A percentile compares a stretch with the other conserved stretches of the same genome.
These are phyloP conservation scores for Cephus runcator DNA, from an alignment of 2,888 invertebrate genomes.

Conservation along the genomic window DNA sequence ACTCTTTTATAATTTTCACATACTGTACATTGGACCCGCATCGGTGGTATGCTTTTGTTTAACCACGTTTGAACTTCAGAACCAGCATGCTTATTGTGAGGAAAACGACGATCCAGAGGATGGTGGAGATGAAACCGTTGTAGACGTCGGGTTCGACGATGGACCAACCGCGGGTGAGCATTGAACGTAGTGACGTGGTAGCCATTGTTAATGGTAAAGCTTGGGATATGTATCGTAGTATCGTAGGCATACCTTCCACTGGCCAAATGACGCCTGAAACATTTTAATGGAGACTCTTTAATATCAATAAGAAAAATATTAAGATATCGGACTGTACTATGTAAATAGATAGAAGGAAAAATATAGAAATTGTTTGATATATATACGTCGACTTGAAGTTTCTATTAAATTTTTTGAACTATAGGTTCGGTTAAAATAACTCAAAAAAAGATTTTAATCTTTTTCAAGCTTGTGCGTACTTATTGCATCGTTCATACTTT, in stretches of 20 bases:
- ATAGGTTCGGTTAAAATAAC: too few species aligned
- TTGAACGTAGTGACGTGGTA: conserved; percentile 89
- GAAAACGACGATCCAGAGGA: conserved; percentile 87
- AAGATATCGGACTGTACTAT: too few species aligned
- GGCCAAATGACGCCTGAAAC: conserved; percentile 92
- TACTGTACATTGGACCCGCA: conserved; percentile 16
- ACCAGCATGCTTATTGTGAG: conserved; percentile 83
- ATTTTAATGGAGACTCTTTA: too few species aligned
- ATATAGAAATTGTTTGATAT: too few species aligned
- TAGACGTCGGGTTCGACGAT: conserved; percentile 85
- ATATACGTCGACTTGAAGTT: too few species aligned
- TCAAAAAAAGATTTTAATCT: too few species aligned
- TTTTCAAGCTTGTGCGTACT: too few species aligned
- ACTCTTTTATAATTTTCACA: conserved; percentile 5
- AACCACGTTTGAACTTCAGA: conserved; percentile 83
- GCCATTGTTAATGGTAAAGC: conserved; percentile 89
- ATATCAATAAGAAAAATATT: too few species aligned
- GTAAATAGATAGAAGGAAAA: too few species aligned
- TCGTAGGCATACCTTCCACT: conserved; percentile 92
- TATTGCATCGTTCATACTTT: too few species aligned
- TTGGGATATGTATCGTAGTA: conserved; percentile 83
- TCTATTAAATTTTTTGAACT: too few species aligned
- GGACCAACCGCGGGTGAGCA: conserved; percentile 89
- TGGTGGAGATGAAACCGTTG: conserved; percentile 86
- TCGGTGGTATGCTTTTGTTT: conserved; percentile 45